Conservation (phyloP, 1,140 invertebrate genomes). For the Drosophila obscura region DNA sequence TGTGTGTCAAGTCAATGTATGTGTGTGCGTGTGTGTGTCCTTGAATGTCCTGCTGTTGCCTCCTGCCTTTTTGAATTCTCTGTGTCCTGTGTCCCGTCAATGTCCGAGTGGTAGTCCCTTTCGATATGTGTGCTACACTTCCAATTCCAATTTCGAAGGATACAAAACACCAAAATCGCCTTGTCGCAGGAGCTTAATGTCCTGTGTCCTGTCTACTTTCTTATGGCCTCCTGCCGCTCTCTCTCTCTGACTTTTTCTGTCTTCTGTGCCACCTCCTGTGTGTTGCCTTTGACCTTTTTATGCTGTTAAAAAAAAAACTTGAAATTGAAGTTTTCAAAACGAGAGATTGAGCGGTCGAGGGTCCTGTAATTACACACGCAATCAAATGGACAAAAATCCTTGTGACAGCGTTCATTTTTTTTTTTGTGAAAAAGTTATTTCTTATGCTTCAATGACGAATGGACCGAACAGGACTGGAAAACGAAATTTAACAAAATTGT, state of each 20-base stretch:
- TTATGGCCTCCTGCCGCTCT: not conserved
- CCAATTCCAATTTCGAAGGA: constrained; percentile 20
- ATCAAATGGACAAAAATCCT: constrained; percentile 75
- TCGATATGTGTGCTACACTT: constrained; percentile 21
- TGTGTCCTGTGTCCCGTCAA: constrained; percentile 23
- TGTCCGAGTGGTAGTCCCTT: constrained; percentile 10
- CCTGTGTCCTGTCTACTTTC: constrained; percentile 11
- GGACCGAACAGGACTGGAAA: constrained; percentile 40
- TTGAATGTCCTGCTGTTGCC: no score
- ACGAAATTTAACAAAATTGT: constrained; percentile 1
- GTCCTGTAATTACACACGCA: constrained; percentile 68
- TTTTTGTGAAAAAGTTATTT: constrained; percentile 62
- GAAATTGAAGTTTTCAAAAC: constrained; percentile 58
- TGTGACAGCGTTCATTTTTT: constrained; percentile 54
- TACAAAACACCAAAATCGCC: constrained; percentile 50
- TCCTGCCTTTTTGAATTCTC: constrained; percentile 21
- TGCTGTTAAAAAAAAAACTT: constrained; percentile 46
- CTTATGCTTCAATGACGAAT: constrained; percentile 32
- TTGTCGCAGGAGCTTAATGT: constrained; percentile 47
- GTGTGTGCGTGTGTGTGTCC: no score
- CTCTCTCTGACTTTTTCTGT: constrained; percentile 7
- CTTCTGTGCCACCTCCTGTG: constrained; percentile 10
- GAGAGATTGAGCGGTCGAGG: constrained; percentile 1
- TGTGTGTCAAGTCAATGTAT: no score
- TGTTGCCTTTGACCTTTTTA: constrained; percentile 68